These are phyloP conservation scores for Akabosia matsudoensis DNA, from an alignment of 1,140 invertebrate species.

Conservation along the genomic window DNA sequence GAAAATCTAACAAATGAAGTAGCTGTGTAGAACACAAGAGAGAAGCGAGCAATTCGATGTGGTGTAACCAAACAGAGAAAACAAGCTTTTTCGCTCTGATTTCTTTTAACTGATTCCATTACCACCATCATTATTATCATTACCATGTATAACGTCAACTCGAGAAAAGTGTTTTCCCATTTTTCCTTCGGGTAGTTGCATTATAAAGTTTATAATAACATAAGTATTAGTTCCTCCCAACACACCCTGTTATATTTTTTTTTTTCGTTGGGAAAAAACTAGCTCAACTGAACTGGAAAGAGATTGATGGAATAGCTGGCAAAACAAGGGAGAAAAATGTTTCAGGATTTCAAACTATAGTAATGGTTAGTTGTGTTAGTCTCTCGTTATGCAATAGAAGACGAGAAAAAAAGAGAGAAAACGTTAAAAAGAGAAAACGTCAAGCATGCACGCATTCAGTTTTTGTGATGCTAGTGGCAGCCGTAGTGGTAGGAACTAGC, in stretches of 20 bases:
- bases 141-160: conserved; percentile 19
- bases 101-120: conserved; percentile 2
- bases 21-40: neutral
- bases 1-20: neutral
- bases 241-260: too few species aligned
- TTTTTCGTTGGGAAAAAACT: conserved; percentile 8
- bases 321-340: conserved; percentile 23
- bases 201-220: too few species aligned
- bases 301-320: conserved; percentile 17
- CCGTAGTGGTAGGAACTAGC: too few species aligned
- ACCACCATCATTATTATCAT: conserved; percentile 20
- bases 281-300: conserved; percentile 22
- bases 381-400: neutral
- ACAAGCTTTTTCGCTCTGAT: neutral
- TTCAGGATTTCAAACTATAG: conserved; percentile 21
- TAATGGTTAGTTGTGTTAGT: conserved; percentile 10
- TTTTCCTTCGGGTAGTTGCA: too few species aligned
- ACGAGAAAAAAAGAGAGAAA: neutral
- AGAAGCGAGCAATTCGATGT: neutral
- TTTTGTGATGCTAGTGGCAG: neutral
- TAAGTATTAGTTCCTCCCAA: too few species aligned
- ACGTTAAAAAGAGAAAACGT: conserved; percentile 14
- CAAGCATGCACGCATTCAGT: conserved; percentile 15
- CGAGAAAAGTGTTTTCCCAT: neutral
- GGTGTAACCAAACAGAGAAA: neutral